Base-by-base conservation (phyloP, 2,797 vertebrate species). In the Spondyliosoma cantharus region DNA sequence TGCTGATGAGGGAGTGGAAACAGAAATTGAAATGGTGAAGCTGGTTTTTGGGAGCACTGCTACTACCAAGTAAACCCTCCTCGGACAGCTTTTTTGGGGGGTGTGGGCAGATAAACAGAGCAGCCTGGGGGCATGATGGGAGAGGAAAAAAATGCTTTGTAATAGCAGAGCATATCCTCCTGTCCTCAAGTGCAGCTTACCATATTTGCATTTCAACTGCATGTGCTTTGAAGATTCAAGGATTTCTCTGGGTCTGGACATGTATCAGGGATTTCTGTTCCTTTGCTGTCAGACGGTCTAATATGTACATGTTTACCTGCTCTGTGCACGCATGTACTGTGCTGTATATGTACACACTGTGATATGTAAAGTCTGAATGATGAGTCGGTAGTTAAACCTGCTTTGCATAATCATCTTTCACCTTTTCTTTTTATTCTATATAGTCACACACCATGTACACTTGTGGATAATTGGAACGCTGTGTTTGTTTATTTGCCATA, bases 171-270 rank as follows among this genome's bases (percentile, higher is more conserved):
- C 83, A 89, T 81, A 86, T 90, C 80, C 76, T 82, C 48, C 78
- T 90, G 86, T 93, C 93, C 92, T 91, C 83, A 86, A 92, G 91
- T 89, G 86, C 78, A 86, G 91, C 89, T 94, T 92, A 90, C 58
- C 59, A 83, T 88, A 92, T 93, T 93, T 92, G 91, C 88, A 93
- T 93, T 85, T 86, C 42, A 82, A 86, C 87, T 85, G 60, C 81
- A 71, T 88, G 80, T 73, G 85, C 93, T 94, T 95, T 95, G 92
- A 95, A 93, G 89, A 93, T 94, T 88, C 61, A 82, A 76, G 74
- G 74, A 85, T 88, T 88, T 90, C 79, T 89, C 52, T 69, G 46
- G 19, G 75, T 83, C 84, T 89, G 85, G 82, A 91, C 82, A 80
- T 78, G 65, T 56, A 71, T 25, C 57, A 65, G 24, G 64, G 57